Evolutionary conservation across 2,113 vertebrate species (phyloP), one percentile per base, ranked within the genome.

Genomic region (Ondatra zibethicus): DNA sequence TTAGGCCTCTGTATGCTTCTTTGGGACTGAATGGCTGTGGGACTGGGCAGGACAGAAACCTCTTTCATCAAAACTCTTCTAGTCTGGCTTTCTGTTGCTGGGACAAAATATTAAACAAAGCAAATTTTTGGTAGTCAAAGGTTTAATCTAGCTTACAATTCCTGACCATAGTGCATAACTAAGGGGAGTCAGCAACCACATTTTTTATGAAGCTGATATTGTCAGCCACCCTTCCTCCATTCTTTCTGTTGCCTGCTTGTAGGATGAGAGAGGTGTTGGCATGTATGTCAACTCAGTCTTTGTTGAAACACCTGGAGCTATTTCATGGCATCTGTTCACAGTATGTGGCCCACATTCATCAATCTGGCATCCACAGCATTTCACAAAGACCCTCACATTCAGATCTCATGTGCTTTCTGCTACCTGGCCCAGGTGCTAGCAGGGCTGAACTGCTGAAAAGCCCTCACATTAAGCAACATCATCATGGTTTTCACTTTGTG

Each of bases 401-500:
- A 77, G 1, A n/a, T 36, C 17, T 92, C 42, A 42, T 50, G 10
- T 0, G 19, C 3, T 42, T 4, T 88, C 61, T 19, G 36, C 17
- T 42, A 36, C 73, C 11, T 10, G 13, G 17, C 0, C 73, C 31
- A 86, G 31, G 3, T n/a, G 39, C 11, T 4, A 42, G 29, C 2
- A 23, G 33, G 0, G 14, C 4, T 27, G 65, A 3, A 12, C 14
- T 36, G 10, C 1, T 4, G 0, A 31, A 42, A 39, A 3, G 7
- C 17, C 2, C 10, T 63, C 8, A 25, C 2, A 4, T 16, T 58
- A 19, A 82, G 29, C 7, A 29, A 42, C 52, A 63, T 25, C 0
- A 29, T 45, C 77, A 36, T 31, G 13, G 6, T 65, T 5, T 42
- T 23, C 23, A 65, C 14, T 4, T 11, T 19, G 39, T 29, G 8